Evolutionary conservation across 2,113 vertebrate species (phyloP).

Genomic region (Phaethornis superciliosus): DNA sequence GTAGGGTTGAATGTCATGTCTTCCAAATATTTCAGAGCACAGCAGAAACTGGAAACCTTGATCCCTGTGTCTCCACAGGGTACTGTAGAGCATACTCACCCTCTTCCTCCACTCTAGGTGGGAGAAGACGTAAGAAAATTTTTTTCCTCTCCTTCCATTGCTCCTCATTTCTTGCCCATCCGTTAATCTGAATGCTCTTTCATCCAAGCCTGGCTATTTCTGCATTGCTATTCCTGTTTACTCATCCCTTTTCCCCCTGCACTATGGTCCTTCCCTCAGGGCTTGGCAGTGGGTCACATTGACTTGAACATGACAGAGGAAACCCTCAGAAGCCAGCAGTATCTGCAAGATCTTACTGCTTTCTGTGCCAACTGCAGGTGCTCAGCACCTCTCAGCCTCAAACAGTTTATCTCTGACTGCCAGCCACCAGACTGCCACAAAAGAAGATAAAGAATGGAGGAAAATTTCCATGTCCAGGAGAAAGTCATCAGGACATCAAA

Average conservation of each 20-base stretch:
- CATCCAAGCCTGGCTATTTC: not conserved
- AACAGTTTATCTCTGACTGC: not conserved
- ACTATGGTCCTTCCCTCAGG: not conserved
- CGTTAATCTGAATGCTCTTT: not conserved
- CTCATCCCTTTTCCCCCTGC: not conserved
- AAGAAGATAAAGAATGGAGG: not conserved
- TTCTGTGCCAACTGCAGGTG: not conserved
- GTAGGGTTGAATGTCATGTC: not conserved
- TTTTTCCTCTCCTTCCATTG: not conserved
- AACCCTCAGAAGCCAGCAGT: not conserved
- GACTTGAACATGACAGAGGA: not conserved
- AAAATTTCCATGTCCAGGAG: not conserved
- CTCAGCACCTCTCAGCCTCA: not conserved
- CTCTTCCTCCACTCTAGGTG: not conserved
- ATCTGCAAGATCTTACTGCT: not conserved
- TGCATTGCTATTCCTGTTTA: not conserved
- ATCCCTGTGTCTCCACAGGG: not conserved
- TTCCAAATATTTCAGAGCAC: rapidly evolving
- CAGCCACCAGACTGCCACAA: not conserved
- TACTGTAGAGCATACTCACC: not conserved
- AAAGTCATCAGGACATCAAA: conserved; percentile 66
- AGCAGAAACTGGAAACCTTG: not conserved
- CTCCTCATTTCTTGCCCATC: not conserved
- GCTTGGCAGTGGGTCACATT: not conserved
- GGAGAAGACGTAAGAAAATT: not conserved